Conservation (phyloP, 2,113 vertebrate genomes). For the Pseudorhombus dupliciocellatus region DNA sequence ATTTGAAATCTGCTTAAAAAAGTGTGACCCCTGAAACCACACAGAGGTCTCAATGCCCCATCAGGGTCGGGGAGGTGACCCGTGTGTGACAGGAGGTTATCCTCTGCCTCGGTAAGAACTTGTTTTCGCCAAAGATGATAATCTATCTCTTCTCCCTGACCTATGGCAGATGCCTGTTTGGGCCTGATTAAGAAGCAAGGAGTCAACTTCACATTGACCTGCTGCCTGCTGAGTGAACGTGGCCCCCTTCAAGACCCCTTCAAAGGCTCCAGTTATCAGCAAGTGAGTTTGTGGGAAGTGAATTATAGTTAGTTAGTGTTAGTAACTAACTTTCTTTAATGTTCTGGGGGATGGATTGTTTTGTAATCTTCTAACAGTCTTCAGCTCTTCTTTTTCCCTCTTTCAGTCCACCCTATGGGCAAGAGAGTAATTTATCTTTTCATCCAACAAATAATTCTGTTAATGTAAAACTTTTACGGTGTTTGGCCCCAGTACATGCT, state of each 20-base stretch:
- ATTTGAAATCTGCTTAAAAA: conserved; percentile 53
- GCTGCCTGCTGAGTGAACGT: conserved; percentile 39
- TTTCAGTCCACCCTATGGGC: too few species aligned
- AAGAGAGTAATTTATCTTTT: too few species aligned
- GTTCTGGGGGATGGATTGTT: neutral
- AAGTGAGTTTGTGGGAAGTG: neutral
- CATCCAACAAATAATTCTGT: too few species aligned
- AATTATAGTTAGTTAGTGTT: neutral
- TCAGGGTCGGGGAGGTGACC: conserved; percentile 47
- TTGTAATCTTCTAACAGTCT: neutral
- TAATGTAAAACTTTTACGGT: too few species aligned
- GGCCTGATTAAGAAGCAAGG: conserved; percentile 49
- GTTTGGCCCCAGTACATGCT: too few species aligned
- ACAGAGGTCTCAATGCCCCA: conserved; percentile 16
- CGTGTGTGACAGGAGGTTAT: conserved; percentile 45
- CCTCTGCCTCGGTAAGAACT: conserved; percentile 44
- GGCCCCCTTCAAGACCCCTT: conserved; percentile 21
- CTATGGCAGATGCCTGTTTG: conserved; percentile 49
- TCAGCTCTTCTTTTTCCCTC: too few species aligned
- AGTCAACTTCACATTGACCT: conserved; percentile 43
- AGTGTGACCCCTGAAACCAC: conserved; percentile 35
- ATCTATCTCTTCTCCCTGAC: conserved; percentile 30
- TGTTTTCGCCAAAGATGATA: conserved; percentile 46
- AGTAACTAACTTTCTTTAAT: too few species aligned
- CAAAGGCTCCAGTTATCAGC: conserved; percentile 20